Percentiles rank a stretch among this genome's conserved stretches.
Conservation (phyloP, 2,797 vertebrate species). For the Semaprochilodus insignis region DNA sequence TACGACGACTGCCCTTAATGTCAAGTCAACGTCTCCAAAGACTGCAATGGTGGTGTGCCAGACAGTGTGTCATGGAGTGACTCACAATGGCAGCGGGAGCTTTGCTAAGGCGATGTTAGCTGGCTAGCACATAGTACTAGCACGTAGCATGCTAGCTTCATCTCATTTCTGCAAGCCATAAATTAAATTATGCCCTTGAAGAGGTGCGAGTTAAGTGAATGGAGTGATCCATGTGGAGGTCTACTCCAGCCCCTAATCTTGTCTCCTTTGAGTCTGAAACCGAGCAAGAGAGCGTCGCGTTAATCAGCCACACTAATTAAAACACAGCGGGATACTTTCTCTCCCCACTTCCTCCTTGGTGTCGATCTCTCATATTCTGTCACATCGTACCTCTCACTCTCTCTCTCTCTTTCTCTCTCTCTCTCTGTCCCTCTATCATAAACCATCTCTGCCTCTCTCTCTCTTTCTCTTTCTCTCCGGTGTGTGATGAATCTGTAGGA, state of each 20-base stretch:
- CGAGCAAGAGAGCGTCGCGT: constrained; percentile 32
- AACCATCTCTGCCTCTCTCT: background rate
- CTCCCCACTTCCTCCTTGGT: constrained; percentile 11
- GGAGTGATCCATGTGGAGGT: constrained; percentile 5
- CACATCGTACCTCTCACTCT: background rate
- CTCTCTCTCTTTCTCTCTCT: too few relatives aligned
- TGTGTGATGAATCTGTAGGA: constrained; percentile 50
- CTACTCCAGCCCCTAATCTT: constrained; percentile 24
- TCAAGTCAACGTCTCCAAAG: too few relatives aligned
- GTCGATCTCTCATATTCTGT: background rate
- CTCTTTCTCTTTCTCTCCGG: constrained; percentile 19
- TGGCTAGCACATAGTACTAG: too few relatives aligned
- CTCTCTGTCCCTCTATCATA: background rate
- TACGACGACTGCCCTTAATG: too few relatives aligned
- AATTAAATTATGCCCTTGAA: too few relatives aligned
- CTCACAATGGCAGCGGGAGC: too few relatives aligned
- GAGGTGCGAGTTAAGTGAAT: background rate
- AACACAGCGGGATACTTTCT: constrained; percentile 36
- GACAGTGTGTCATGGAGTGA: too few relatives aligned
- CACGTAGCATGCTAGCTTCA: too few relatives aligned
- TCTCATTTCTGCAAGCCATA: too few relatives aligned
- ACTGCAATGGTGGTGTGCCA: too few relatives aligned
- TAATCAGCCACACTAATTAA: constrained; percentile 54
- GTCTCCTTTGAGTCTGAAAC: constrained; percentile 14
- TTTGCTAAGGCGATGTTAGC: too few relatives aligned